Evolutionary conservation across 2,888 invertebrate genomes (phyloP), one percentile per base, ranked within the genome.

Genomic region (Limenitis camilla): DNA sequence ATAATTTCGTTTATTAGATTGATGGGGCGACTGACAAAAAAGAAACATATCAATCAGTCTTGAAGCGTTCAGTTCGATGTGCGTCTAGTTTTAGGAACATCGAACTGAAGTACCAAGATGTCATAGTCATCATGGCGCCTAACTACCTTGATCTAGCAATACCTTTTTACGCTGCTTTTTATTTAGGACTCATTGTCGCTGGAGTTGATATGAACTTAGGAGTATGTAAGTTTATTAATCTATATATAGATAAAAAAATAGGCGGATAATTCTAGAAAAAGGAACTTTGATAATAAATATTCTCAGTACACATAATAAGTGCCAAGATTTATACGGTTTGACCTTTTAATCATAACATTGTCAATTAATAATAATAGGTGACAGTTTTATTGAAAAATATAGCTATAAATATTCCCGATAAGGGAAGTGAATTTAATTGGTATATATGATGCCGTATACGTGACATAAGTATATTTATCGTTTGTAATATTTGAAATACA

Each of bases 131-230:
- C 4, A 82, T 86, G 68, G 78, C 74, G 6, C 69, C 74, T 0
- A 84, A 78, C 51, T 75, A 78, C 39, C 55, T 82, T 8, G 72
- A 88, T 51, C 61, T 76, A 32, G 64, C 69, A 5, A 69, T 83
- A 28, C 83, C 88, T 0, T 69, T 80, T 49, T 74, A 88, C 33
- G 82, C 85, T 0, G 68, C 78, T 0, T 61, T 81, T 1, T 85
- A 78, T 54, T 59, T 83, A 6, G 86, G 87, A 0, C 65, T 72
- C 4, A 57, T 56, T 1, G 59, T 66, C 5, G 67, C 69, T 6
- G 63, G 69, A 28, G 49, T 72, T 4, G 73, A 74, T 45, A 53
- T 57, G 60, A 5, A 60, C 2, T 62, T 72, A 42, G 63, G 62
- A 52, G 60, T 70, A 4, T 60, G 76, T 76, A 62, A 65, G 74